Conservation (phyloP, 1,140 invertebrate species). For the Ptiloglossa arizonensis region DNA sequence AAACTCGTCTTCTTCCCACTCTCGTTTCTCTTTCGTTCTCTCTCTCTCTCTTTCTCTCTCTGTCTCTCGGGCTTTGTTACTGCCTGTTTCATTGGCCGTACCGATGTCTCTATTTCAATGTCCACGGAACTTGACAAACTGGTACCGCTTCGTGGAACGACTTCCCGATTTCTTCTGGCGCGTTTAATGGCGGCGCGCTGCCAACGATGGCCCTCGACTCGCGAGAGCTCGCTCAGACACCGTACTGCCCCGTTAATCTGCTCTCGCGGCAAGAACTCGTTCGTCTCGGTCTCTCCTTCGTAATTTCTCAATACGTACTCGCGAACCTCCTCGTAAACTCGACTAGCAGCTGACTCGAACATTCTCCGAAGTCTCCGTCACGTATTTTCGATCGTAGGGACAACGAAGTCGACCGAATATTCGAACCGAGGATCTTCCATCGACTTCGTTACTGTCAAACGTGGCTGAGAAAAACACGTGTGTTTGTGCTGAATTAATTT, state of each 20-base stretch:
- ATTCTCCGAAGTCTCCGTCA: not conserved
- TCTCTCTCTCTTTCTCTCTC: too few relatives aligned
- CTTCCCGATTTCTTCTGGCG: conserved; percentile 17
- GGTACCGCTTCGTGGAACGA: conserved; percentile 13
- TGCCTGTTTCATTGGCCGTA: conserved; percentile 21
- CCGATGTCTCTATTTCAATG: conserved; percentile 35
- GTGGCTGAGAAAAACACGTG: too few relatives aligned
- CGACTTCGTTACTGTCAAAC: too few relatives aligned
- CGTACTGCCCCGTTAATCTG: not conserved
- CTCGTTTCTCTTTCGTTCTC: not conserved
- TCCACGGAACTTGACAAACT: conserved; percentile 36
- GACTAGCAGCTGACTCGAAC: too few relatives aligned
- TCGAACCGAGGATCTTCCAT: too few relatives aligned
- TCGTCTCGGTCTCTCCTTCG: not conserved
- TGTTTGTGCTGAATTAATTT: too few relatives aligned
- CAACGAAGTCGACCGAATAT: too few relatives aligned
- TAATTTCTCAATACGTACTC: too few relatives aligned
- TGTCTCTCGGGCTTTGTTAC: conserved; percentile 2
- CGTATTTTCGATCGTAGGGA: too few relatives aligned
- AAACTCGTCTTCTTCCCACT: conserved; percentile 12
- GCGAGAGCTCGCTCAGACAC: not conserved
- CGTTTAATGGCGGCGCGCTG: conserved; percentile 10
- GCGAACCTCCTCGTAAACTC: too few relatives aligned
- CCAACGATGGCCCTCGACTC: not conserved
- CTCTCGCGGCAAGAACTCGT: not conserved